Evolutionary conservation across 1,140 invertebrate species (phyloP).

Genomic region (Hylaeus volcanicus): DNA sequence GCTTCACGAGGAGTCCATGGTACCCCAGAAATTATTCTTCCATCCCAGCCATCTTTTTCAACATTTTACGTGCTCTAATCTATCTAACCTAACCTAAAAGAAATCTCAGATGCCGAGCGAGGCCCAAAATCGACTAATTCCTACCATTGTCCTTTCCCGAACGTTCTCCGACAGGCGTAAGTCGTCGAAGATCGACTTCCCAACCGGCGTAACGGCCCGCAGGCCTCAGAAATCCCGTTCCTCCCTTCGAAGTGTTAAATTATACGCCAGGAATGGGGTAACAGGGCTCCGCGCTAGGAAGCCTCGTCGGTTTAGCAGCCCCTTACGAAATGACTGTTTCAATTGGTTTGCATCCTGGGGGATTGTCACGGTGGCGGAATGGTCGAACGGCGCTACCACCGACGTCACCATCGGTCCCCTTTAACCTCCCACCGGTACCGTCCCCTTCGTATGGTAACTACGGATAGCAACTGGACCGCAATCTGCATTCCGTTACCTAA

Average conservation of each 20-base stretch:
- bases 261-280: constrained; percentile 31
- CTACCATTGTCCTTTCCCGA: not conserved
- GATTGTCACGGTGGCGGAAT: constrained; percentile 63
- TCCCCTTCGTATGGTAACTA: constrained; percentile 71
- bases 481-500: constrained; percentile 76
- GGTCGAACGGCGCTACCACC: constrained; percentile 47
- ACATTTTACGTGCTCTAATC: no score
- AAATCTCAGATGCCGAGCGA: no score
- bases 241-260: constrained; percentile 39
- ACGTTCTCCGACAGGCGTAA: constrained; percentile 12
- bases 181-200: constrained; percentile 19
- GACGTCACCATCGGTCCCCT: constrained; percentile 60
- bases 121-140: no score
- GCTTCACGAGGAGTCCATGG: no score
- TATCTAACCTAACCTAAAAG: no score
- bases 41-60: no score
- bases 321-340: constrained; percentile 64
- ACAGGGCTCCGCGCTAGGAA: constrained; percentile 27
- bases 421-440: constrained; percentile 50
- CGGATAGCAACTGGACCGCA: constrained; percentile 70
- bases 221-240: constrained; percentile 18
- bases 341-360: constrained; percentile 66
- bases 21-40: no score
- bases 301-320: constrained; percentile 38
- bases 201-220: not conserved